Base-by-base conservation (phyloP, 2,888 invertebrate genomes). In the Parnassius smintheus region DNA sequence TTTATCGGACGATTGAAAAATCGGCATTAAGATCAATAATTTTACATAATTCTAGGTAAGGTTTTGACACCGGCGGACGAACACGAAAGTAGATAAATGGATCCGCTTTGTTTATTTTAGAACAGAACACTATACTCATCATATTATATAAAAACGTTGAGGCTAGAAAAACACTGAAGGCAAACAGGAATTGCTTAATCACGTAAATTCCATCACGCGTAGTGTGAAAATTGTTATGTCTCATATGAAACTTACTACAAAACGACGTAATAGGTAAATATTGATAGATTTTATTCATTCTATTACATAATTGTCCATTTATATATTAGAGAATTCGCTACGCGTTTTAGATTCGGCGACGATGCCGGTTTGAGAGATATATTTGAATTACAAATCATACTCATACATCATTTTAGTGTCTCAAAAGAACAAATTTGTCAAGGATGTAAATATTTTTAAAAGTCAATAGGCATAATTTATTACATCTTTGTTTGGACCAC, bases 141-240 rank as follows among this genome's bases (percentile, higher is more conserved):
- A 0, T 35, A 7, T 35, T 35, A 7, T 35, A 35, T 35, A 35
- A 35, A 35, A 35, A 50, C 18, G 45, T 46, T 45, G 45, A 13
- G 35, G 25, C 52, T 54, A 49, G 11, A 54, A 60, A 49, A 22
- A 48, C 18, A 48, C 49, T 54, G 60, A 60, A 60, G 54, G 60
- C 22, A 60, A 60, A 22, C 60, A 22, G 60, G 48, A 49, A 60
- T 60, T 44, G 50, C 42, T 59, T 49, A 54, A 54, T 22, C 9
- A 42, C 22, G 42, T 42, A 22, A 60, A 60, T 60, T 54, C 60
- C 60, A 18, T 42, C 60, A 54, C 53, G 49, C 18, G 49, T 48
- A 22, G 60, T 49, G 54, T 53, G 48, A 54, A 60, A 60, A 49
- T 60, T 42, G 22, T 42, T 54, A 50, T 55, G 42, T 45, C 25